phyloP scores from a whole-genome alignment of 1,140 invertebrate genomes.

The Camponotus vicinus region DNA sequence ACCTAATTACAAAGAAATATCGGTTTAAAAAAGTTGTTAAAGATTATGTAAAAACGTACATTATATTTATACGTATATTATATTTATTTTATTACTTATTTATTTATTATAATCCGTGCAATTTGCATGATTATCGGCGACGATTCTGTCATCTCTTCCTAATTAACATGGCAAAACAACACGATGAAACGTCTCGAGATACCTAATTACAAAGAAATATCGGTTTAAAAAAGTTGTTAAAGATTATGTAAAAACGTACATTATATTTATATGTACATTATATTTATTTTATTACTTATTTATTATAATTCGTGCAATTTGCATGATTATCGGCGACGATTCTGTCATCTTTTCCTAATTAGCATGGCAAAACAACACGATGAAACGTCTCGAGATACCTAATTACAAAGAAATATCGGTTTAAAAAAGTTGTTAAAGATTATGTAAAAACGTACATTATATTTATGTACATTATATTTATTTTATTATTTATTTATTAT shows the following conservation, averaged over 20 bases:
- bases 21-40: not conserved
- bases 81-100: too few species aligned
- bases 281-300: too few species aligned
- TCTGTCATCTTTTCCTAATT: not conserved
- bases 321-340: not conserved
- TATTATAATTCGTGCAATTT: conserved; percentile 16
- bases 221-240: not conserved
- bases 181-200: not conserved
- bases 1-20: not conserved
- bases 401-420: not conserved
- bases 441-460: too few species aligned
- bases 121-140: conserved; percentile 21
- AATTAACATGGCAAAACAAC: not conserved
- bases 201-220: not conserved
- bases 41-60: not conserved
- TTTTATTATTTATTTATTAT: too few species aligned
- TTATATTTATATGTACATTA: too few species aligned
- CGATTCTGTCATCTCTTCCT: not conserved
- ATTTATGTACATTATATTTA: too few species aligned
- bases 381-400: not conserved
- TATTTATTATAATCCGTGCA: not conserved
- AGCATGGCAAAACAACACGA: not conserved
- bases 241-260: not conserved
- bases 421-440: not conserved
- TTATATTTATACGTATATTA: too few species aligned